Conservation (phyloP, 2,797 vertebrate genomes). For the Epinephelus coioides region DNA sequence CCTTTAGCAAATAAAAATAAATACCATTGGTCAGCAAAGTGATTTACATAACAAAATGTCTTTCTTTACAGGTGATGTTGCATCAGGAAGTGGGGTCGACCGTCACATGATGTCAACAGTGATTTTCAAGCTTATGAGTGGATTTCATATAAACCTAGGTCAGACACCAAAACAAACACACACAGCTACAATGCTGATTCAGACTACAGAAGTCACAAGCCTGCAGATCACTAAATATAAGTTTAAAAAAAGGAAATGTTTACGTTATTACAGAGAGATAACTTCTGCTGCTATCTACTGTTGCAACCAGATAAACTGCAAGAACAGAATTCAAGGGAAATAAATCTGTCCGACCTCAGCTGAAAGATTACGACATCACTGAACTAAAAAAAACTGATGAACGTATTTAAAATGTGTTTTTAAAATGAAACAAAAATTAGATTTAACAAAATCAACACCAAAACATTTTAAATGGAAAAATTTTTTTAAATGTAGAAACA, state of each 20-base stretch:
- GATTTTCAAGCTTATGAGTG: conserved; percentile 63
- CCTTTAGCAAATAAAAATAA: no score
- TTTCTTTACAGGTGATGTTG: conserved; percentile 58
- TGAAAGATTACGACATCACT: no score
- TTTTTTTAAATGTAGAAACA: no score
- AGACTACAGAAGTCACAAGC: background rate
- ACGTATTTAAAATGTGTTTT: no score
- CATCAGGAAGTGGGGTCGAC: conserved; percentile 58
- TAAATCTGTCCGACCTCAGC: no score
- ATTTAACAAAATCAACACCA: no score
- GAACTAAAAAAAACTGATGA: no score
- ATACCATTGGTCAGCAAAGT: background rate
- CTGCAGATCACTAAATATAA: background rate
- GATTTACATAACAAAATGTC: background rate
- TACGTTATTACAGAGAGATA: background rate
- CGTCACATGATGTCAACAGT: conserved; percentile 67
- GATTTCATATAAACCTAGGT: conserved; percentile 66
- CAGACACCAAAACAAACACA: background rate
- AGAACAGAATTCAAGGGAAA: no score
- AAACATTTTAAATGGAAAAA: no score
- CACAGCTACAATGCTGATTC: background rate
- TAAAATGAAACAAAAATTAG: no score
- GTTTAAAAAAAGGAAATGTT: background rate
- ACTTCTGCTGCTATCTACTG: background rate
- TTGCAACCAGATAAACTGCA: background rate